Evolutionary conservation across 1,140 invertebrate species (phyloP), one percentile per base, ranked within the genome.

Genomic region (Pygmarrhopalites habei): DNA sequence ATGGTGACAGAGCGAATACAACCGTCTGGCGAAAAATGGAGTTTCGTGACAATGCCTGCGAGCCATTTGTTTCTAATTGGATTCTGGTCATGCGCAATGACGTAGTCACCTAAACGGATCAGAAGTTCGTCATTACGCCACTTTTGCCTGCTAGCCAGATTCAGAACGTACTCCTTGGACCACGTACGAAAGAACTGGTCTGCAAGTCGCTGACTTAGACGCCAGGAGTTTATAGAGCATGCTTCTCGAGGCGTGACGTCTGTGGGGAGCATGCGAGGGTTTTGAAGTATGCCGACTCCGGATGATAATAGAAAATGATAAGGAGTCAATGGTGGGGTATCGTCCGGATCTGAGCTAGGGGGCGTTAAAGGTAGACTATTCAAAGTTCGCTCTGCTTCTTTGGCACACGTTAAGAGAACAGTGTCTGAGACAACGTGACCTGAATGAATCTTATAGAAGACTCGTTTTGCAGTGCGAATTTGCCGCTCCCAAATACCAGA

Each of bases 1-100:
- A n/a, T n/a, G n/a, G n/a, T n/a, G n/a, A n/a, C n/a, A n/a, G n/a
- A n/a, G n/a, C n/a, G n/a, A n/a, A n/a, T n/a, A n/a, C n/a, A n/a
- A n/a, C n/a, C n/a, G n/a, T n/a, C n/a, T n/a, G n/a, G n/a, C n/a
- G n/a, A n/a, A n/a, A n/a, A n/a, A n/a, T n/a, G n/a, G n/a, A n/a
- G n/a, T n/a, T n/a, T n/a, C n/a, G n/a, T n/a, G n/a, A 69, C 46
- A 3, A 28, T 29, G 0, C 60, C 64, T 21, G 25, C 32, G 1
- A 61, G 64, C 67, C 67, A 69, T 35, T 21, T 15, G 32, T 66
- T 66, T 15, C 64, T 49, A 4, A 29, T 21, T 1, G 47, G 30
- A n/a, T 66, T 60, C 0, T 19, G 21, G 23, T 66, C 64, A 14
- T 59, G 60, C n/a, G 67, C 39, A 14, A 69, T 15, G 1, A 67